Evolutionary conservation across 2,888 invertebrate genomes (phyloP), one percentile per base, ranked within the genome.

Genomic region (Lasioglossum zephyrum): DNA sequence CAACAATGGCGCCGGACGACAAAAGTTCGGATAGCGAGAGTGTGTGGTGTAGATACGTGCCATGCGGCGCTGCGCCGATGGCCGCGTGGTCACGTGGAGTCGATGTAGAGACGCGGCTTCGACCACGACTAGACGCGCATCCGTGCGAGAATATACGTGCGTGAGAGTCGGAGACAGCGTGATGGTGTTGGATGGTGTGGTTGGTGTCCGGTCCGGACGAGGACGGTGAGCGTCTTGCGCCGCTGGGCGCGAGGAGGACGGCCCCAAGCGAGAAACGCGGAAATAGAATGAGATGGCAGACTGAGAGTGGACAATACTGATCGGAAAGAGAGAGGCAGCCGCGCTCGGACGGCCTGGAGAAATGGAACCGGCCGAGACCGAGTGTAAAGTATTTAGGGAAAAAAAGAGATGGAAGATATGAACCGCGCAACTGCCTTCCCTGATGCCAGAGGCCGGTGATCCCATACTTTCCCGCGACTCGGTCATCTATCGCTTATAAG

Each of bases 21-120:
- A 84, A 85, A 89, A 85, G 79, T 81, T 84, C 74, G 79, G 79
- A 83, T 73, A 77, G 78, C 73, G 60, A 66, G 66, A 83, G 77
- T 77, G 79, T 74, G 79, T 81, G 85, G 81, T 47, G 83, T 53
- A 49, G 49, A 49, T 93, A 92, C 92, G 93, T 93, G 93, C 91
- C 88, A 89, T 81, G 85, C 89, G 89, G 82, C 85, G 82, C 85
- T 85, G 87, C 90, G 90, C 85, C 90, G 91, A 93, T 93, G 93
- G 93, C 93, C 91, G 92, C 89, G 76, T 76, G 77, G 79, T 89
- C 89, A 88, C 88, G 87, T 90, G 92, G 87, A 88, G 60, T 80
- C 87, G 82, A 90, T 86, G 87, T 84, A 89, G 81, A 81, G 36
- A 3, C 80, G 85, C 73, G 76, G 57, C 36, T 31, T 77, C 81